phyloP scores from a whole-genome alignment of 2,888 invertebrate genomes.

The Matsumyia berberina region DNA sequence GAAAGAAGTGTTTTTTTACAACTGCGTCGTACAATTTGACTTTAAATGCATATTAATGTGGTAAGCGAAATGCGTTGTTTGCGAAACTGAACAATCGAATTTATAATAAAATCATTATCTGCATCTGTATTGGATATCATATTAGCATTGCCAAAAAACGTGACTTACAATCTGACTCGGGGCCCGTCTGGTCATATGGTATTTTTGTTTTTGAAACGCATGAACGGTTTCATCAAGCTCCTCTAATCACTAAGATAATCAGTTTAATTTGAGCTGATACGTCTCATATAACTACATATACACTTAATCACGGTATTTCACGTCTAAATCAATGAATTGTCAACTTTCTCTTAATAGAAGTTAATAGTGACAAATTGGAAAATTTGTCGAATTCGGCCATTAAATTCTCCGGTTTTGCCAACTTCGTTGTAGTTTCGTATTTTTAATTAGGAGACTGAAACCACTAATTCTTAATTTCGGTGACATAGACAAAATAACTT shows the following conservation, averaged over 20 bases:
- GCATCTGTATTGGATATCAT: background rate
- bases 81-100: background rate
- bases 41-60: background rate
- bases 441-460: no score
- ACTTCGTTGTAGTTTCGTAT: no score
- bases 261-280: background rate
- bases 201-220: conserved; percentile 1
- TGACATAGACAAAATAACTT: no score
- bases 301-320: background rate
- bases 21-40: background rate
- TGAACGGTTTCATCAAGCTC: background rate
- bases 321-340: background rate
- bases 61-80: background rate
- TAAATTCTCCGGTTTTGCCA: no score
- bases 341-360: background rate
- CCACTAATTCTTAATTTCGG: no score
- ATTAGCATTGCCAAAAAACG: background rate
- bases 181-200: background rate
- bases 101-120: background rate
- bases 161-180: background rate
- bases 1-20: no score
- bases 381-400: no score
- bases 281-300: background rate
- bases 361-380: background rate
- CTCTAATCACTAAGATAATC: conserved; percentile 7